Percentiles rank a stretch among this genome's conserved stretches.
Evolutionary conservation across 2,888 invertebrate species (phyloP).

Genomic region (Coecobrya sp.): DNA sequence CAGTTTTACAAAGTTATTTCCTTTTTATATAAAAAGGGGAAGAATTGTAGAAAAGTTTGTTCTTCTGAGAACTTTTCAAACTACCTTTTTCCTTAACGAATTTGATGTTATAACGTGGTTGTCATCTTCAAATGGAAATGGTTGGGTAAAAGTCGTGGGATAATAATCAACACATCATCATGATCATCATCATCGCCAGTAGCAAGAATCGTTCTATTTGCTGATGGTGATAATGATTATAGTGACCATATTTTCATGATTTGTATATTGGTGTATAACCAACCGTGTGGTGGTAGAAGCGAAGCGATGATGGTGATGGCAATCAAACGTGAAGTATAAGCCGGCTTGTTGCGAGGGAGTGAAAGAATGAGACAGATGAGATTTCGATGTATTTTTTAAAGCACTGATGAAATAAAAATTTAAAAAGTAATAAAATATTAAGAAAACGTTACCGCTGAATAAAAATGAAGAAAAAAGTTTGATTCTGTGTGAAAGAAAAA

Average conservation of each 20-base stretch:
- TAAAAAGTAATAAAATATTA: conserved; percentile 54
- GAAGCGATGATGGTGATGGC: conserved; percentile 18
- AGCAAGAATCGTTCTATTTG: conserved; percentile 27
- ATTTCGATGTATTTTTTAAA: conserved; percentile 23
- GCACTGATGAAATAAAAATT: neutral
- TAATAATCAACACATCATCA: conserved; percentile 63
- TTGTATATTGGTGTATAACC: neutral
- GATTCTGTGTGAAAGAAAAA: conserved; percentile 8
- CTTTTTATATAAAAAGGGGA: conserved; percentile 16
- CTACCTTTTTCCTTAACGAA: conserved; percentile 31
- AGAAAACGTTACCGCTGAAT: conserved; percentile 14
- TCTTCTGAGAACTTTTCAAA: conserved; percentile 40
- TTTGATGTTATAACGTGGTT: conserved; percentile 30
- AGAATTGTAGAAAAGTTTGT: conserved; percentile 32
- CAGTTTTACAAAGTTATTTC: conserved; percentile 58
- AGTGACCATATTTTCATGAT: neutral
- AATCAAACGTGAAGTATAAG: conserved; percentile 65
- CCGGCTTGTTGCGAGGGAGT: neutral
- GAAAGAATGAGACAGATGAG: conserved; percentile 15
- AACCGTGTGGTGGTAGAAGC: neutral
- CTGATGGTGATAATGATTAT: conserved; percentile 35
- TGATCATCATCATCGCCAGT: conserved; percentile 24
- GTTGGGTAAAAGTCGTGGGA: conserved; percentile 65
- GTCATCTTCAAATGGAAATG: conserved; percentile 49
- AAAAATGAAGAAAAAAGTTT: conserved; percentile 5